phyloP scores from a whole-genome alignment of 2,113 vertebrate genomes.

The Cettia cetti region DNA sequence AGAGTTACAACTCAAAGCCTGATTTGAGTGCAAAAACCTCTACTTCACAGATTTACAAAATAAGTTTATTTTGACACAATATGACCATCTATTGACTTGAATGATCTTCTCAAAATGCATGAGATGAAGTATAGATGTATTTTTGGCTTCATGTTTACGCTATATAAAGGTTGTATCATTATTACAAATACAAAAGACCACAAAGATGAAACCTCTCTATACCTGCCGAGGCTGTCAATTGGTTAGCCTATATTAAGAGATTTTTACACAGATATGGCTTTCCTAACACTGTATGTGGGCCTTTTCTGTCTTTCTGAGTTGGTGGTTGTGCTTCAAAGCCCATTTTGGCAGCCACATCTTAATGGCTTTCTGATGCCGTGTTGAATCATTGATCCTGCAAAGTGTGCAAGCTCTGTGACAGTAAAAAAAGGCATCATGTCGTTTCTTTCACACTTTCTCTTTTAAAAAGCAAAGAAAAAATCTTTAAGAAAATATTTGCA shows the following conservation, averaged over 20 bases:
- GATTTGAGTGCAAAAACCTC: background rate
- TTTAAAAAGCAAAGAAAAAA: conserved; percentile 1
- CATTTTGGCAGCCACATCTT: conserved; percentile 3
- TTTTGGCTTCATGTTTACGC: background rate
- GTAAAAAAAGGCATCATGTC: background rate
- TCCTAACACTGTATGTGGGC: background rate
- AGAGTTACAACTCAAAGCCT: background rate
- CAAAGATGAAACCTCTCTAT: background rate
- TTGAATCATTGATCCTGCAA: conserved; percentile 39
- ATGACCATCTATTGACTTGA: background rate
- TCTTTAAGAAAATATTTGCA: conserved; percentile 38
- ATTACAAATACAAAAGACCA: background rate
- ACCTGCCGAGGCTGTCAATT: background rate
- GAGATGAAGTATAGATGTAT: background rate
- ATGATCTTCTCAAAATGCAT: background rate
- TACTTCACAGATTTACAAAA: background rate
- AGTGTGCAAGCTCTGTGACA: conserved; percentile 29
- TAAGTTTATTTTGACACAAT: background rate
- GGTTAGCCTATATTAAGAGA: background rate
- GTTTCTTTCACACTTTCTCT: conserved; percentile 38
- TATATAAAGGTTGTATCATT: background rate
- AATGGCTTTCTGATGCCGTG: conserved; percentile 31
- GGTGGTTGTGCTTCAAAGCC: background rate
- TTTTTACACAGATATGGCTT: conserved; percentile 13
- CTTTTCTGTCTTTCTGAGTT: conserved; percentile 29